Percentiles rank a stretch among this genome's conserved stretches.
phyloP scores from a whole-genome alignment of 2,113 vertebrate genomes.

The Bujurquina vittata region DNA sequence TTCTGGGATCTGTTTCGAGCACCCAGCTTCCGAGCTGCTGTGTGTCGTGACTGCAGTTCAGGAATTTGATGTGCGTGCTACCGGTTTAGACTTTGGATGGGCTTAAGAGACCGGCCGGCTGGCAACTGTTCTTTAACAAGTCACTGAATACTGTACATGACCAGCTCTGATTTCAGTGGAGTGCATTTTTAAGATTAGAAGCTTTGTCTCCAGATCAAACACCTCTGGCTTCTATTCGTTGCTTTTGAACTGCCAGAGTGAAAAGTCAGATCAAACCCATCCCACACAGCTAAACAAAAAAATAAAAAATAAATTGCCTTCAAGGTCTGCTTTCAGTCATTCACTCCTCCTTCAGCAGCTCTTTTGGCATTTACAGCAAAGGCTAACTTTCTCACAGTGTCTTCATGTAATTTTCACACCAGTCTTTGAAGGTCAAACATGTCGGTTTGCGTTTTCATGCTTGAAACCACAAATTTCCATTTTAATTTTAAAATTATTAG shows the following conservation, averaged over 20 bases:
- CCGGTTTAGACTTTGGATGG: slow-evolving; percentile 50
- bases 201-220: slow-evolving; percentile 42
- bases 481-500: slow-evolving; percentile 8
- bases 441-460: slow-evolving; percentile 2
- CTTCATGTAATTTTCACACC: slow-evolving; percentile 29
- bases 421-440: neutral
- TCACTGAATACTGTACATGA: slow-evolving; percentile 17
- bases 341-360: neutral
- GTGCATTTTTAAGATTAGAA: slow-evolving; percentile 36
- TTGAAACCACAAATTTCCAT: slow-evolving; percentile 15
- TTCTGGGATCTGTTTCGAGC: slow-evolving; percentile 15
- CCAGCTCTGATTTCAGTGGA: slow-evolving; percentile 2
- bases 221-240: slow-evolving; percentile 29
- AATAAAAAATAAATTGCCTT: neutral
- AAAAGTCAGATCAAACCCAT: slow-evolving; percentile 16
- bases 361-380: slow-evolving; percentile 23
- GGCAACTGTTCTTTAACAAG: slow-evolving; percentile 36
- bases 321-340: neutral
- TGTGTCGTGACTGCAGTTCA: slow-evolving; percentile 70
- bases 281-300: neutral
- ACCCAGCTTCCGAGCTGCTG: slow-evolving; percentile 26
- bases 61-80: slow-evolving; percentile 71
- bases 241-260: slow-evolving; percentile 7
- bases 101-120: slow-evolving; percentile 51
- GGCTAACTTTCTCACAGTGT: neutral